phyloP scores from a whole-genome alignment of 2,888 invertebrate species.

The Amaurobius ferox region DNA sequence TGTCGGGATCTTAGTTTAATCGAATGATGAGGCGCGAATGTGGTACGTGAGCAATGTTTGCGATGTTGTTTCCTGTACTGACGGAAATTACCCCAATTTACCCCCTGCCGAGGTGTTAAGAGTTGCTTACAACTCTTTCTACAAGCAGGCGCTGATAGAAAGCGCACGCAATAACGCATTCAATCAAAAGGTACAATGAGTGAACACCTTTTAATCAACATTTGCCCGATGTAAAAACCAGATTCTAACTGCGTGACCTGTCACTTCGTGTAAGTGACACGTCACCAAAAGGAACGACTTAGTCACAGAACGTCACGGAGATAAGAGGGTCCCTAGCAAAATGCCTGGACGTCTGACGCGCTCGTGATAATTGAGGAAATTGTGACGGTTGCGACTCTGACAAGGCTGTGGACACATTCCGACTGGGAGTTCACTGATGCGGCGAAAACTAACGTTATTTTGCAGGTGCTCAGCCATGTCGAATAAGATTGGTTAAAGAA shows the following conservation, averaged over 20 bases:
- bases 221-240: conserved; percentile 31
- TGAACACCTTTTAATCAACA: conserved; percentile 64
- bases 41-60: background rate
- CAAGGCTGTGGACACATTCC: conserved; percentile 9
- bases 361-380: conserved; percentile 58
- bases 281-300: conserved; percentile 36
- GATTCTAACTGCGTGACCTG: conserved; percentile 63
- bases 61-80: conserved; percentile 27
- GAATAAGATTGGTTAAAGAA: conserved; percentile 12
- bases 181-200: conserved; percentile 44
- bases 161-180: conserved; percentile 55
- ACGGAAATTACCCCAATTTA: conserved; percentile 51
- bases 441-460: conserved; percentile 9
- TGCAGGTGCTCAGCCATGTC: conserved; percentile 14
- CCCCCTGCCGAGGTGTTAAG: conserved; percentile 40
- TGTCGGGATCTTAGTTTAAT: background rate
- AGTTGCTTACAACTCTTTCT: conserved; percentile 26
- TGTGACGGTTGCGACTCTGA: conserved; percentile 16
- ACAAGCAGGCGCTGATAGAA: conserved; percentile 28
- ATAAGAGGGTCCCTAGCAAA: conserved; percentile 11
- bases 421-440: conserved; percentile 7
- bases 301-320: conserved; percentile 34
- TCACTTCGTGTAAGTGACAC: conserved; percentile 62
- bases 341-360: conserved; percentile 36
- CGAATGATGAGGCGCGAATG: background rate